Evolutionary conservation across 2,113 vertebrate species (phyloP).

Genomic region (Capricornis sumatraensis): DNA sequence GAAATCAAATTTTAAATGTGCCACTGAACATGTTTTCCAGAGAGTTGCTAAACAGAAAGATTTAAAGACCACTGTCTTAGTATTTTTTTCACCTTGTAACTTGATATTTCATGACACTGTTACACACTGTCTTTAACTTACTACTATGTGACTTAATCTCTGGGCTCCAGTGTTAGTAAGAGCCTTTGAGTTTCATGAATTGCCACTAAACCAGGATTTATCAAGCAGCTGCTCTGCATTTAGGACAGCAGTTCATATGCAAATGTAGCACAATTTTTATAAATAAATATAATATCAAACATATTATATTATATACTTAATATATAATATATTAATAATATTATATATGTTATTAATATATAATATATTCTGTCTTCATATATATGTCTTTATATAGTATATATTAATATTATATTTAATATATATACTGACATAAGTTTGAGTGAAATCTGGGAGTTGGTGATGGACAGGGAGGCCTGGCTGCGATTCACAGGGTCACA

Average conservation of each 20-base stretch:
- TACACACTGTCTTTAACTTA: neutral
- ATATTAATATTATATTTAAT: too few species aligned
- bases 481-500: too few species aligned
- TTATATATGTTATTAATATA: too few species aligned
- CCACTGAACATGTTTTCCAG: neutral
- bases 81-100: neutral
- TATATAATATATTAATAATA: too few species aligned
- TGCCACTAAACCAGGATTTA: neutral
- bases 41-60: neutral
- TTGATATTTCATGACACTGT: neutral
- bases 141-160: neutral
- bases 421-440: too few species aligned
- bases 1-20: neutral
- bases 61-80: neutral
- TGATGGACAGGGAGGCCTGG: too few species aligned
- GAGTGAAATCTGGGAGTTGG: too few species aligned
- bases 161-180: neutral
- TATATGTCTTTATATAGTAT: too few species aligned
- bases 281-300: neutral
- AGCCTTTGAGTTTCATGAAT: neutral
- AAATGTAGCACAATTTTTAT: neutral
- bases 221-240: neutral
- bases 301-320: too few species aligned
- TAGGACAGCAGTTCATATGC: neutral
- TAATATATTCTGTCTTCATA: too few species aligned